Base-by-base conservation (phyloP, 2,888 invertebrate species). In the Isotomurus palustris region DNA sequence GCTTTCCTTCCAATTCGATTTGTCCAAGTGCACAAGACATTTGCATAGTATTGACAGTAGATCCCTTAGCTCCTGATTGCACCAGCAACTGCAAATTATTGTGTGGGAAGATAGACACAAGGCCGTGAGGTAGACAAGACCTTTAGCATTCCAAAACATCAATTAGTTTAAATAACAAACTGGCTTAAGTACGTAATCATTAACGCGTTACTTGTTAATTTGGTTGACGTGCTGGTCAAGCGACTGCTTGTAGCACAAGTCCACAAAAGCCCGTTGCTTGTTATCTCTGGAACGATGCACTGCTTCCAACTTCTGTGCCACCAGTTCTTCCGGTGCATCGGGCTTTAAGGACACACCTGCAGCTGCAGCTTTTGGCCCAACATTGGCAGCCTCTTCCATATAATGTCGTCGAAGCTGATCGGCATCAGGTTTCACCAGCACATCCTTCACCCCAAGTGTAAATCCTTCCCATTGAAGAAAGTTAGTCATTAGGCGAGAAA, bases 21-120 rank as follows among this genome's bases (percentile, higher is more conserved):
- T 99, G 99, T 0, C 99, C 99, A 12, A 99, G 80, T 32, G 95
- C 79, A 76, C 95, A 95, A 0, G 97, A 97, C 72, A 99, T 99
- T 78, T 99, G 95, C 90, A 94, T 92, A 71, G 92, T 90, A 74
- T 97, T 97, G 0, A 96, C 97, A 53, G 89, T 87, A 0, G 95
- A 92, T n/a, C 96, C 99, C 76, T 99, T 99, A 0, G 99, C 99
- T 61, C 99, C 99, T 19, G 97, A 94, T 72, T 91, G 85, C 0
- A 99, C 95, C 96, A 99, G 97, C 69, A 99, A 76, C 75, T 97
- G 96, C n/a, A 99, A 81, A 77, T 95, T 95, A 75, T 99, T 99
- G 19, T 84, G 77, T 0, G 99, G 97, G 73, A 99, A 99, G 70
- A 86, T 83, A 63, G 86, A 84, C 6, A 91, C 77, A 40, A 99